Evolutionary conservation across 2,797 vertebrate genomes (phyloP).

Genomic region (Nannoperca australis): DNA sequence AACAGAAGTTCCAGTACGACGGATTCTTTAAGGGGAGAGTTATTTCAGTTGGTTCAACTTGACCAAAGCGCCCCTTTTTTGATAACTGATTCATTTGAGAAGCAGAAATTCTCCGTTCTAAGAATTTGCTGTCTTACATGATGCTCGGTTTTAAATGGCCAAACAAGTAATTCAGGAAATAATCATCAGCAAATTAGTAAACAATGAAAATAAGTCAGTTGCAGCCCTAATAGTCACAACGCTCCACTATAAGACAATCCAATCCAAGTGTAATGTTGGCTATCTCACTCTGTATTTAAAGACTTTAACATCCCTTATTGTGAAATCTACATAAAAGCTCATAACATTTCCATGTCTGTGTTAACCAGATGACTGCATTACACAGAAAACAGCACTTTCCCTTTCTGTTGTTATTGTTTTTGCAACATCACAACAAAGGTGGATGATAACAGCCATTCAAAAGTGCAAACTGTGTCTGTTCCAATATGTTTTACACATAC

Average conservation of each 20-base stretch:
- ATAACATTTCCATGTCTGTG: background rate
- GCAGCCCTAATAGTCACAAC: background rate
- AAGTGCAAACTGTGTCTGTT: background rate
- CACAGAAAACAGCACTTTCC: slow-evolving; percentile 7
- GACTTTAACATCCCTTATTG: background rate
- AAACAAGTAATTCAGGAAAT: background rate
- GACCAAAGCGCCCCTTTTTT: background rate
- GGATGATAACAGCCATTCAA: slow-evolving; percentile 6
- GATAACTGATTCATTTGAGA: background rate
- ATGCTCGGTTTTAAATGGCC: background rate
- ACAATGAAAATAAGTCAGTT: background rate
- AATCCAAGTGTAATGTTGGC: background rate
- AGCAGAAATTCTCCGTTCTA: background rate
- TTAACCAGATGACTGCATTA: background rate
- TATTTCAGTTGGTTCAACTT: background rate
- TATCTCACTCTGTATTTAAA: background rate
- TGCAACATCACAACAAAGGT: slow-evolving; percentile 14
- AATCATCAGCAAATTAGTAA: background rate
- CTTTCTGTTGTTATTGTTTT: slow-evolving; percentile 3
- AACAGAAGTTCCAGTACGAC: slow-evolving; percentile 9
- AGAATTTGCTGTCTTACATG: background rate
- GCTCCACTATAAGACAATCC: background rate
- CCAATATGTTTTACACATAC: background rate
- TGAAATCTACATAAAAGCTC: slow-evolving; percentile 5
- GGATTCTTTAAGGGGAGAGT: background rate